phyloP scores from a whole-genome alignment of 2,797 vertebrate genomes.

The Galagoides demidoff region DNA sequence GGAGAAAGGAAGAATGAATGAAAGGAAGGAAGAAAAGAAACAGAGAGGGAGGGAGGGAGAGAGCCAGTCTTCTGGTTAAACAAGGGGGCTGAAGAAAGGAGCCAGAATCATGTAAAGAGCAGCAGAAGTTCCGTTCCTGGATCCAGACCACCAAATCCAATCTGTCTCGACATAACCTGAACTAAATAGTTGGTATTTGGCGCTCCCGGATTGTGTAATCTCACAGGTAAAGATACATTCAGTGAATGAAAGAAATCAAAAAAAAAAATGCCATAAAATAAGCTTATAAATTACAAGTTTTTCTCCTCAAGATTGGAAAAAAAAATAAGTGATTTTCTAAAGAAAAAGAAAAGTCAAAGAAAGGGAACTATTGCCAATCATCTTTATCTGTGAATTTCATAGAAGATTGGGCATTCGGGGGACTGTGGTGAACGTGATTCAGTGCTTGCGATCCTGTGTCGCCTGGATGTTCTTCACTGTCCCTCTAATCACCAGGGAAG shows the following conservation, averaged over 20 bases:
- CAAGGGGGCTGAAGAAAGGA: not conserved
- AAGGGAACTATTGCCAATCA: constrained; percentile 45
- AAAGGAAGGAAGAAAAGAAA: rapidly evolving
- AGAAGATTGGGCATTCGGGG: constrained; percentile 31
- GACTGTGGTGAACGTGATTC: constrained; percentile 63
- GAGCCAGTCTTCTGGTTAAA: not conserved
- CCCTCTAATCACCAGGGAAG: constrained; percentile 58
- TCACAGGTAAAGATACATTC: constrained; percentile 2
- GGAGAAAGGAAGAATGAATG: not conserved
- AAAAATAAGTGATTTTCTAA: not conserved
- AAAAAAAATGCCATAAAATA: constrained; percentile 49
- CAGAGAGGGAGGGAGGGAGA: rapidly evolving
- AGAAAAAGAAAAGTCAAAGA: constrained; percentile 17
- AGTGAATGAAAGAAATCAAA: constrained; percentile 37
- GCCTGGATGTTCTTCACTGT: constrained; percentile 46
- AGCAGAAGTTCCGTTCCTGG: not conserved
- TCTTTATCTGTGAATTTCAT: constrained; percentile 67
- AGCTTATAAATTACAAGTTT: not conserved
- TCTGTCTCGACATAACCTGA: not conserved
- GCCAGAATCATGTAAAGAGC: not conserved
- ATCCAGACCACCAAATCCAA: not conserved
- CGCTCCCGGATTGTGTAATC: not conserved
- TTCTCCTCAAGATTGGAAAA: constrained; percentile 15
- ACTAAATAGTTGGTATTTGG: constrained; percentile 1
- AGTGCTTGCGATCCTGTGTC: not conserved